phyloP scores from a whole-genome alignment of 2,888 invertebrate genomes.

The Papilio demoleus region DNA sequence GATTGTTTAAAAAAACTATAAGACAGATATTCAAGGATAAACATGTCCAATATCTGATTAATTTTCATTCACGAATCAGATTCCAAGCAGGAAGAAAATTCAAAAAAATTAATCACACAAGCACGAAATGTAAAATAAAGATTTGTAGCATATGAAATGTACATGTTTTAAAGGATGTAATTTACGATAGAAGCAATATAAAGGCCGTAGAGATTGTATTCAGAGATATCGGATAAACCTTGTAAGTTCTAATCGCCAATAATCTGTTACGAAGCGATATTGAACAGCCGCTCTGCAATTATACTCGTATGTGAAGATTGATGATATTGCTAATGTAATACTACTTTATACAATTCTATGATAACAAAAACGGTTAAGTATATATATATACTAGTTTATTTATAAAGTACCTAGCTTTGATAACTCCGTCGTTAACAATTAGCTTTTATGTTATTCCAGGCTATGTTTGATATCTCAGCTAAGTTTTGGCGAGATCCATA shows the following conservation, averaged over 20 bases:
- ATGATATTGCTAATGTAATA: neutral
- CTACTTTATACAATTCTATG: neutral
- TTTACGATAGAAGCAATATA: neutral
- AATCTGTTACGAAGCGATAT: conserved; percentile 14
- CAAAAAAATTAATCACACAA: too few species aligned
- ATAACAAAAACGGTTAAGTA: neutral
- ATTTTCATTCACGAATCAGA: too few species aligned
- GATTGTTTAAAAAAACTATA: too few species aligned
- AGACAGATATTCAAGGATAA: too few species aligned
- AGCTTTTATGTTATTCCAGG: too few species aligned
- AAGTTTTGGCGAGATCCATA: too few species aligned
- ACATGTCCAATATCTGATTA: too few species aligned
- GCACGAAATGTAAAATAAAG: neutral
- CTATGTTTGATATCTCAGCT: too few species aligned
- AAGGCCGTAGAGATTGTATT: conserved; percentile 8
- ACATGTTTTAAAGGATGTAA: conserved; percentile 1
- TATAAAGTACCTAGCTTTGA: too few species aligned
- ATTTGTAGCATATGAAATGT: neutral
- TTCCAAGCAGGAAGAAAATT: too few species aligned
- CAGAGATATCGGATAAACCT: conserved; percentile 8
- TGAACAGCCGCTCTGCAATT: conserved; percentile 12
- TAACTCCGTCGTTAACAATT: too few species aligned
- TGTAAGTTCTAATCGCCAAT: conserved; percentile 13
- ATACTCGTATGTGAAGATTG: neutral
- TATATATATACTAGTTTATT: too few species aligned